phyloP scores from a whole-genome alignment of 1,140 invertebrate species.

The Pseudachorutes palmiensis region DNA sequence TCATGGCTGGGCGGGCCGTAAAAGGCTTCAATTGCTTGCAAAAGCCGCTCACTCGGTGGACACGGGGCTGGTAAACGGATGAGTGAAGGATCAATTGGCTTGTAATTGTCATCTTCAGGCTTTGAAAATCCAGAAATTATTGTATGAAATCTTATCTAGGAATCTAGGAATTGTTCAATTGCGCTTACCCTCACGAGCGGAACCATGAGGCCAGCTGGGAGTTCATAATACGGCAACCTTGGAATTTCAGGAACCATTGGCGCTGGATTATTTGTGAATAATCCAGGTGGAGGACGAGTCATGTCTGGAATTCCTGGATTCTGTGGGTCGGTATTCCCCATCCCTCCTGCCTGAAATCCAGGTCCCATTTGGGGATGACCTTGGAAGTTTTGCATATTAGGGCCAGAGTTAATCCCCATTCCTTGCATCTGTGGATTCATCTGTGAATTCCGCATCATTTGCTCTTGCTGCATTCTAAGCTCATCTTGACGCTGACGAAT shows the following conservation, averaged over 20 bases:
- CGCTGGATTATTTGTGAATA: constrained; percentile 29
- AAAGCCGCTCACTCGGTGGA: constrained; percentile 79
- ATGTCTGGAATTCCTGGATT: constrained; percentile 59
- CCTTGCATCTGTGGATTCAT: constrained; percentile 32
- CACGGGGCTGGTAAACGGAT: constrained; percentile 86
- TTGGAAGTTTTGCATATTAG: not conserved
- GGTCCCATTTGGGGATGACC: not conserved
- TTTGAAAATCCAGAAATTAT: constrained; percentile 14
- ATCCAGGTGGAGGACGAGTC: constrained; percentile 70
- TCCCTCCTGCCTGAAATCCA: not conserved
- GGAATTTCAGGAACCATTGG: constrained; percentile 67
- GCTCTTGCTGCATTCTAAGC: constrained; percentile 42
- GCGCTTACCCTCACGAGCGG: constrained; percentile 71
- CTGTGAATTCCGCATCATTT: constrained; percentile 38
- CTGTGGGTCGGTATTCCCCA: not conserved
- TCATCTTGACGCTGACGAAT: constrained; percentile 37
- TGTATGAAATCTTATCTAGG: not conserved
- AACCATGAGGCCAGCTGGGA: constrained; percentile 91
- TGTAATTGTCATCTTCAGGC: constrained; percentile 73
- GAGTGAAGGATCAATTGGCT: constrained; percentile 75
- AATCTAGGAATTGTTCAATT: not conserved
- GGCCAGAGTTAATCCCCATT: constrained; percentile 4
- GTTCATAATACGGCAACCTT: constrained; percentile 87
- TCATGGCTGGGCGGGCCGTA: constrained; percentile 89
- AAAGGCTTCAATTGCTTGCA: constrained; percentile 90